Conservation (phyloP, 1,140 invertebrate species). For the Drosophila subpulchrella region DNA sequence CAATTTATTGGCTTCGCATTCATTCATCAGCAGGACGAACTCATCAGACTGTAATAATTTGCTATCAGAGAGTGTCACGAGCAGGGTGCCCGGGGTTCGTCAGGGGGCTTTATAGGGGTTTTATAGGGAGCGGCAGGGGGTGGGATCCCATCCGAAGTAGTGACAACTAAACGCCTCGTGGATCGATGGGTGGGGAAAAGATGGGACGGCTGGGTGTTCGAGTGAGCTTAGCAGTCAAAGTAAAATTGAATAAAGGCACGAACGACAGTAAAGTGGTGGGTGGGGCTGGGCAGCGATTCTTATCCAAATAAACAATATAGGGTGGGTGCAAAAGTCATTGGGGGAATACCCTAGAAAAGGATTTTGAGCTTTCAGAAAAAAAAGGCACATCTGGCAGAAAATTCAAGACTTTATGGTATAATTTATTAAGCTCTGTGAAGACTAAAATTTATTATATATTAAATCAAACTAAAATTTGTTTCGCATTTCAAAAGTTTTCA, state of each 20-base stretch:
- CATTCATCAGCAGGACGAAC: constrained; percentile 77
- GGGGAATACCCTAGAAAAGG: constrained; percentile 14
- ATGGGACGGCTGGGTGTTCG: not conserved
- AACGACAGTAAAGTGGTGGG: constrained; percentile 30
- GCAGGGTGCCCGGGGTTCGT: constrained; percentile 23
- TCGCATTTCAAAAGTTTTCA: no score
- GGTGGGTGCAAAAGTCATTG: constrained; percentile 11
- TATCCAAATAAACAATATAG: constrained; percentile 34
- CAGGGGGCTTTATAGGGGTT: constrained; percentile 1
- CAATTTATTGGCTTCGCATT: constrained; percentile 77
- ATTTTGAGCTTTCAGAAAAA: constrained; percentile 18
- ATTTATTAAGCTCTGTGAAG: not conserved
- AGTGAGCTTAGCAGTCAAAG: constrained; percentile 63
- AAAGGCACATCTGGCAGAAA: no score
- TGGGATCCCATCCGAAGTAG: constrained; percentile 6
- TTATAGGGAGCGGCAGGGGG: constrained; percentile 6
- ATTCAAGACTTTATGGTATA: not conserved
- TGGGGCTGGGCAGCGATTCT: not conserved
- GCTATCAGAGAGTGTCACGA: constrained; percentile 77
- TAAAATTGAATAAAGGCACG: constrained; percentile 79
- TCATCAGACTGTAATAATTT: constrained; percentile 83
- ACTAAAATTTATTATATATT: no score
- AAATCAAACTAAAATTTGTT: no score
- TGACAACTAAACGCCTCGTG: constrained; percentile 47
- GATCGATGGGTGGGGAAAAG: not conserved